Conservation (phyloP, 1,140 invertebrate genomes). For the Pseudomyrmex cubaensis region DNA sequence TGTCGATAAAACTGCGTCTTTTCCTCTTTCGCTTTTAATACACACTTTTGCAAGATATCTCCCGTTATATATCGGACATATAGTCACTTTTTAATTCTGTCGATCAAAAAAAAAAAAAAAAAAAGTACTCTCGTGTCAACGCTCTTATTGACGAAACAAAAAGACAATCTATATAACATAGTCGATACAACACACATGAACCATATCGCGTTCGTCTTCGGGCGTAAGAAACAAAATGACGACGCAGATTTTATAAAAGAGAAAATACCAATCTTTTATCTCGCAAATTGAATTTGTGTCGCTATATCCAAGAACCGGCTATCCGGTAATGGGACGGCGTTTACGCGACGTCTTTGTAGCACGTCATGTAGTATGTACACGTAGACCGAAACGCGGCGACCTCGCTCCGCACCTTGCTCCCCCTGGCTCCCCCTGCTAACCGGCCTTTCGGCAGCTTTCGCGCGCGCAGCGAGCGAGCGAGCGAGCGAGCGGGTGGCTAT, state of each 20-base stretch:
- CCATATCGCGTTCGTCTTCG: too few relatives aligned
- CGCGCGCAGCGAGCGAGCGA: conserved; percentile 33
- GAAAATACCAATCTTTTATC: not conserved
- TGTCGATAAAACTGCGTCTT: not conserved
- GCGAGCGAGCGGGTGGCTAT: conserved; percentile 30
- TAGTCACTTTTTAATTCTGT: not conserved
- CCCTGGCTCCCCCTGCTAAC: conserved; percentile 9
- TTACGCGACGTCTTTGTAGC: conserved; percentile 49
- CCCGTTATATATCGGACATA: not conserved
- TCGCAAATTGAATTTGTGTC: not conserved
- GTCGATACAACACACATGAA: too few relatives aligned
- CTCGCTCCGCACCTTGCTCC: conserved; percentile 41
- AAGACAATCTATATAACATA: too few relatives aligned
- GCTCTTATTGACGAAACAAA: too few relatives aligned
- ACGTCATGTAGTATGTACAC: conserved; percentile 30
- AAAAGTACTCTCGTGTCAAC: too few relatives aligned
- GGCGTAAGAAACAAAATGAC: too few relatives aligned
- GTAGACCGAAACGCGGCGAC: conserved; percentile 53
- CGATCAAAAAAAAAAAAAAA: not conserved
- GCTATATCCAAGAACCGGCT: conserved; percentile 10
- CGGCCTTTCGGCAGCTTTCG: conserved; percentile 46
- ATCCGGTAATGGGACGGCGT: conserved; percentile 39
- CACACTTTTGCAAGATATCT: not conserved
- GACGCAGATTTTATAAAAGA: too few relatives aligned
- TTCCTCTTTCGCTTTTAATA: not conserved